phyloP scores from a whole-genome alignment of 2,888 invertebrate genomes.

The Sarcophaga caerulescens region DNA sequence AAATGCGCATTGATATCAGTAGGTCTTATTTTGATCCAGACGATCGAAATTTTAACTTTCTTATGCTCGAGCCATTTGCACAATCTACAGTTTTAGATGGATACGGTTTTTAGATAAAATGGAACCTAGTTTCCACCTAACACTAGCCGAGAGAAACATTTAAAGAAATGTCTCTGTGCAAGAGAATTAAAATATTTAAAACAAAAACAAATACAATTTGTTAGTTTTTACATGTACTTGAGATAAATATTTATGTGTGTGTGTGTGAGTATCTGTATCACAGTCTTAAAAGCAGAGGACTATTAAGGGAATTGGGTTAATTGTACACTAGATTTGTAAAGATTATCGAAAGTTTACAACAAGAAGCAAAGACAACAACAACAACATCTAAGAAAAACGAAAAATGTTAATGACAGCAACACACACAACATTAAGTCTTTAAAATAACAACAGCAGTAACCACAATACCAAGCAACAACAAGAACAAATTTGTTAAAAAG shows the following conservation, averaged over 20 bases:
- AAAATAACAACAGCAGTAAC: constrained; percentile 8
- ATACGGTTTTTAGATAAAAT: no score
- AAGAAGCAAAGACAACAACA: constrained; percentile 8
- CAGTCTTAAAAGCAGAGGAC: constrained; percentile 23
- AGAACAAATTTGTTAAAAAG: constrained; percentile 19
- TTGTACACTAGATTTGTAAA: constrained; percentile 55
- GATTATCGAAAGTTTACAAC: constrained; percentile 48
- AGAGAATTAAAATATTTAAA: no score
- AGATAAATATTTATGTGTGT: neutral
- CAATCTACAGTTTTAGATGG: no score
- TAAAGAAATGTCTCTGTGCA: no score
- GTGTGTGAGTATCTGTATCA: neutral
- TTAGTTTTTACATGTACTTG: neutral
- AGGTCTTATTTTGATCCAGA: no score
- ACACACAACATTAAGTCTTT: constrained; percentile 18
- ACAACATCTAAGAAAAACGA: neutral
- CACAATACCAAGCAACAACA: neutral
- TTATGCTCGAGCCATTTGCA: no score
- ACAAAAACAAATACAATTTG: no score
- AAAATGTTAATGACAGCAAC: constrained; percentile 27
- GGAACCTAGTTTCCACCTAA: no score
- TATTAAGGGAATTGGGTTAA: constrained; percentile 65
- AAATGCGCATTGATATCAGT: no score
- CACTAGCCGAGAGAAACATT: no score
- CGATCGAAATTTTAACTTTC: no score